phyloP scores from a whole-genome alignment of 2,113 vertebrate genomes.

The Myotis lucifugus region DNA sequence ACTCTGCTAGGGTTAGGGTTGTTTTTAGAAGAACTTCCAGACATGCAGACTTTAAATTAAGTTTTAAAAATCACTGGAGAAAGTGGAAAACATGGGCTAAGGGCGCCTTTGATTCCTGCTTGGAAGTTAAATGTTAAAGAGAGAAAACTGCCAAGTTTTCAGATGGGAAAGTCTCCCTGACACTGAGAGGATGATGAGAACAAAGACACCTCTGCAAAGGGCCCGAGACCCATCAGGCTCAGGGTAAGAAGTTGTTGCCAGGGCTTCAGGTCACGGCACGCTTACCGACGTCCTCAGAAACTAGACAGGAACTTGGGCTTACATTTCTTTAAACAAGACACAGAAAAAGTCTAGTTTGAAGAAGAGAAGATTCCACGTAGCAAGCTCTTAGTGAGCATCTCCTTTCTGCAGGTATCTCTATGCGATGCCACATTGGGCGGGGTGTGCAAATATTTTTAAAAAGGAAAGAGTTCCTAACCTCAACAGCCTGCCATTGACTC shows the following conservation, averaged over 20 bases:
- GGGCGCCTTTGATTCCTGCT: background rate
- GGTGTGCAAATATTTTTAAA: background rate
- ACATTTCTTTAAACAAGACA: slow-evolving; percentile 43
- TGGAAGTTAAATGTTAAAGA: slow-evolving; percentile 50
- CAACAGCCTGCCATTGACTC: background rate
- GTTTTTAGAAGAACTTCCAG: slow-evolving; percentile 24
- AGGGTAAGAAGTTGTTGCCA: background rate
- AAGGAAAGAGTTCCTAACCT: background rate
- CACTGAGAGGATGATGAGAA: background rate
- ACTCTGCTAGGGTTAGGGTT: slow-evolving; percentile 15
- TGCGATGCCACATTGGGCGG: background rate
- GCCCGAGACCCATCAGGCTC: background rate
- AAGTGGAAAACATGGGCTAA: background rate
- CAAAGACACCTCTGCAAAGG: background rate
- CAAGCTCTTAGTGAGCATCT: background rate
- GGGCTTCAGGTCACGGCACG: slow-evolving; percentile 41
- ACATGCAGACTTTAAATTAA: slow-evolving; percentile 71
- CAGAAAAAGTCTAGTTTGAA: slow-evolving; percentile 24
- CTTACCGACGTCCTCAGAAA: slow-evolving; percentile 14
- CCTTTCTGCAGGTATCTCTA: background rate
- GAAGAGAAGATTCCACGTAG: background rate
- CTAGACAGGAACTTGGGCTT: background rate
- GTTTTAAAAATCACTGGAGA: background rate
- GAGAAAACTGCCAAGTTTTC: background rate
- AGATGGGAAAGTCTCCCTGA: background rate